Base-by-base conservation (phyloP, 2,113 vertebrate species). In the Pluvianellus socialis region DNA sequence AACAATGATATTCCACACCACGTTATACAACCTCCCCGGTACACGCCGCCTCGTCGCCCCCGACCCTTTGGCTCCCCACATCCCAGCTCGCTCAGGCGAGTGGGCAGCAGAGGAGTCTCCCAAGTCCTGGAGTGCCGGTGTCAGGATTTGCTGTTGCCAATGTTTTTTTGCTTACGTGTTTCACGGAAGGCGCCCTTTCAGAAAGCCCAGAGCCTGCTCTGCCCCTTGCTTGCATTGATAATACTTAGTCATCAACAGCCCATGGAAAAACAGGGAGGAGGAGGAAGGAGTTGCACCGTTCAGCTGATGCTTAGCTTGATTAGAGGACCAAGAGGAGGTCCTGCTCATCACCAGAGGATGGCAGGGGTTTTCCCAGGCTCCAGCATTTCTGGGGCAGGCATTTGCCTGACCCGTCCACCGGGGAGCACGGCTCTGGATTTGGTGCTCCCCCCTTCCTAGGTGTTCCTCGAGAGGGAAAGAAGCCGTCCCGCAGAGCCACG, bases 1-100 rank as follows among this genome's bases (percentile, higher is more conserved):
- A 70, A 90, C 92, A 93, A 87, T 65, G 96, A 94, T 82, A 90
- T 95, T 93, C 96, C 94, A 96, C 93, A 85, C 93, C 79, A 53
- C 14, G 14, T 94, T 95, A 93, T 94, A 91, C 96, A 93, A 76
- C 92, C 73, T 28, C 80, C 77, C 17, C 6, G 2, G 52, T 66
- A 7, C 73, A 49, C 42, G 4, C 66, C 4, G 66, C 86, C 86
- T 40, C 58, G 1, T 55, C 40, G 8, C 70, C 79, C 49, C 94
- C 7, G 7, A 70, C 63, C 88, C 90, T 8, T 30, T 7, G 10
- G 58, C 79, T 72, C 62, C 89, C 75, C 19, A 1, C 49, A 12
- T 2, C 84, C 83, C 52, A 56, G 85, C 88, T 93, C 27, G 4
- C 61, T 10, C 30, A 2, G 63, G 50, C 63, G 0, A 40, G 80